A percentile compares a stretch with the other conserved stretches of the same genome.
Conservation (phyloP, 2,888 invertebrate genomes). For the Morpho deidamia region DNA sequence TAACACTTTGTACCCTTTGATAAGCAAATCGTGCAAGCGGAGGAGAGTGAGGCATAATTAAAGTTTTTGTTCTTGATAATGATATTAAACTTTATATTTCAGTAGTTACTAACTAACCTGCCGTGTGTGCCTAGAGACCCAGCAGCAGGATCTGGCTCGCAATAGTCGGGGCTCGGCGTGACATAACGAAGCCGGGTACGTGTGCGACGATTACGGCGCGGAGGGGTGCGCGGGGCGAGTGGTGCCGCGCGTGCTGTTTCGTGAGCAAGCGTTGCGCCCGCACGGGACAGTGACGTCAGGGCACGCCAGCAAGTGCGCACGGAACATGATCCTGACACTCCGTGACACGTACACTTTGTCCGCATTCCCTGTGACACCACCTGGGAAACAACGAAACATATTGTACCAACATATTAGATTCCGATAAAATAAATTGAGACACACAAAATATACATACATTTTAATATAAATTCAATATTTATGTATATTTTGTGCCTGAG, state of each 20-base stretch:
- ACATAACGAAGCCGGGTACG: constrained; percentile 84
- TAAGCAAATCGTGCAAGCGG: too few species aligned
- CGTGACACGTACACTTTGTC: constrained; percentile 89
- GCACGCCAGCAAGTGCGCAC: constrained; percentile 90
- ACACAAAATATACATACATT: too few species aligned
- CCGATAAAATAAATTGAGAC: too few species aligned
- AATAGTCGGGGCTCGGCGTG: constrained; percentile 90
- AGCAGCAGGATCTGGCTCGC: constrained; percentile 83
- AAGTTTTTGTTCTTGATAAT: not conserved
- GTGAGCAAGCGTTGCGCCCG: constrained; percentile 73
- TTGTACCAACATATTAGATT: not conserved
- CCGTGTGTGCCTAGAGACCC: constrained; percentile 88
- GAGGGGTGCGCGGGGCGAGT: constrained; percentile 58
- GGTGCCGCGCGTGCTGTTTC: constrained; percentile 59
- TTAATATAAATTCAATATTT: too few species aligned
- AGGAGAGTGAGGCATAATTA: not conserved
- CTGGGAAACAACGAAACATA: constrained; percentile 48
- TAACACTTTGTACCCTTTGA: too few species aligned
- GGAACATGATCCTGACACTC: constrained; percentile 90
- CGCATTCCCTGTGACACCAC: constrained; percentile 77
- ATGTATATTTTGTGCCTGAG: too few species aligned
- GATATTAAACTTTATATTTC: too few species aligned
- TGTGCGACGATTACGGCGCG: constrained; percentile 50
- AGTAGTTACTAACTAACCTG: constrained; percentile 71
- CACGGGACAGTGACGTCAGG: constrained; percentile 80